phyloP scores from a whole-genome alignment of 2,113 vertebrate species.

The Crotalus tigris region DNA sequence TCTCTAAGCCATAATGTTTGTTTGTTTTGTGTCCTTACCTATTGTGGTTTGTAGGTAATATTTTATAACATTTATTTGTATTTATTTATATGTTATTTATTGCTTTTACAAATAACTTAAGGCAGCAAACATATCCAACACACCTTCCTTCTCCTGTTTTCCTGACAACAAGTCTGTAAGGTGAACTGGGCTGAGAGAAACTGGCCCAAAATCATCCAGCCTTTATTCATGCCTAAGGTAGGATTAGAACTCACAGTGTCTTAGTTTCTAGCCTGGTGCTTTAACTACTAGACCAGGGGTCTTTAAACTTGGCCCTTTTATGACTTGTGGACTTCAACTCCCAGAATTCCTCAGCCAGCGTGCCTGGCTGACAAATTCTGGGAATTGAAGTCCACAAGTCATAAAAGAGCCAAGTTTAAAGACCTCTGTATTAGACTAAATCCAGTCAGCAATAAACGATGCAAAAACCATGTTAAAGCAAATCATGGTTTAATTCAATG shows the following conservation, averaged over 20 bases:
- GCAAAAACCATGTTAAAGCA: background rate
- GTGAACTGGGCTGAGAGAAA: background rate
- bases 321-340: no score
- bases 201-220: background rate
- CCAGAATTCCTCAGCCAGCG: background rate
- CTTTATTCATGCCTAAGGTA: background rate
- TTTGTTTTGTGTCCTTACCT: background rate
- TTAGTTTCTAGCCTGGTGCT: background rate
- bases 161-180: background rate
- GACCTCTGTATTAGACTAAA: background rate
- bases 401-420: background rate
- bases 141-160: background rate
- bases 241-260: background rate
- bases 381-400: no score
- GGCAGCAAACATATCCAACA: background rate
- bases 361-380: no score
- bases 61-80: background rate
- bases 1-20: background rate
- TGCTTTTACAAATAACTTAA: background rate
- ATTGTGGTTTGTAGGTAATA: background rate
- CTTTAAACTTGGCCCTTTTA: no score
- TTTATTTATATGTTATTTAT: background rate
- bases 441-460: background rate
- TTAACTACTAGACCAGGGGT: background rate
- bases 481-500: background rate